Evolutionary conservation across 2,888 invertebrate species (phyloP).

Genomic region (Diadegma fenestrale): DNA sequence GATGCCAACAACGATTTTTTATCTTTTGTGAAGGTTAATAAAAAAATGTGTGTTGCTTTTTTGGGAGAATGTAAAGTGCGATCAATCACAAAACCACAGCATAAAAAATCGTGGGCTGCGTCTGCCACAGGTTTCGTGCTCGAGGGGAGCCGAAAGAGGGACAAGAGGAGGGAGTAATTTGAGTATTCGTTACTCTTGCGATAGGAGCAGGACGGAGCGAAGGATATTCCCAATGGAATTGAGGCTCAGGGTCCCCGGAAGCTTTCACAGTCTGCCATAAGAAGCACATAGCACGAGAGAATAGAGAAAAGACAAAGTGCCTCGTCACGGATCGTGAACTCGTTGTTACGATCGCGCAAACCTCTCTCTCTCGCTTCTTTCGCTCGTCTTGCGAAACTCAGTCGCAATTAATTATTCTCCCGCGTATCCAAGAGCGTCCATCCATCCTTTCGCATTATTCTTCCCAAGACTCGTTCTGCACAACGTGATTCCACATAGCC

Average conservation of each 20-base stretch:
- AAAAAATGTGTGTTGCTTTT: not conserved
- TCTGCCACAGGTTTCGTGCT: constrained; percentile 28
- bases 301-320: constrained; percentile 75
- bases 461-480: constrained; percentile 34
- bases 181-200: constrained; percentile 50
- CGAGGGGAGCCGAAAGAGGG: not conserved
- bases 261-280: constrained; percentile 38
- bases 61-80: not conserved
- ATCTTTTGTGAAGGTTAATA: not conserved
- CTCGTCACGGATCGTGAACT: constrained; percentile 77
- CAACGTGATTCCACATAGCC: not conserved
- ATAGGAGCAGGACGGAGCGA: constrained; percentile 21
- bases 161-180: constrained; percentile 26
- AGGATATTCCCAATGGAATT: constrained; percentile 62
- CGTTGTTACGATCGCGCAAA: constrained; percentile 68
- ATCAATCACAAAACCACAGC: constrained; percentile 49
- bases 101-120: constrained; percentile 38
- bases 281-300: constrained; percentile 43
- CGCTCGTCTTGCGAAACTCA: constrained; percentile 63
- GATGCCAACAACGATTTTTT: too few relatives aligned
- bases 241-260: constrained; percentile 30
- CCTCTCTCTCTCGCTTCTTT: not conserved
- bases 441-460: constrained; percentile 65
- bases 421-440: constrained; percentile 61
- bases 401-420: constrained; percentile 67